phyloP scores from a whole-genome alignment of 2,888 invertebrate genomes.

The Pollenia angustigena region DNA sequence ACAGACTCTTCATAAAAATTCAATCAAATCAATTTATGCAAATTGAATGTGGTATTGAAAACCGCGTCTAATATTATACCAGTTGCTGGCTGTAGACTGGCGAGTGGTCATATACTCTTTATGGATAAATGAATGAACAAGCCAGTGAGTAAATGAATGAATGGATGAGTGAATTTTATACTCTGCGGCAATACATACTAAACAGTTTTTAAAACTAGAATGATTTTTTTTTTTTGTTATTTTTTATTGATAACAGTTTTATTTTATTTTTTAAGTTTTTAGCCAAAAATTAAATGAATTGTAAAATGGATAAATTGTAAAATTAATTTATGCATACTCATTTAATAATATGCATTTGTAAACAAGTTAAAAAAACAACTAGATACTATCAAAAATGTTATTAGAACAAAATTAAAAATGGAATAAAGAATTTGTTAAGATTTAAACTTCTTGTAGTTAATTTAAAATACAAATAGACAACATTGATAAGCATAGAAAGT shows the following conservation, averaged over 20 bases:
- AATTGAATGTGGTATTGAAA: slow-evolving; percentile 81
- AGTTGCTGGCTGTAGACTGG: slow-evolving; percentile 57
- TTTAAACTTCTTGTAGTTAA: no score
- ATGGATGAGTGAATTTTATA: not conserved
- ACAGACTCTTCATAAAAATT: slow-evolving; percentile 81
- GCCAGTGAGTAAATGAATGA: slow-evolving; percentile 31
- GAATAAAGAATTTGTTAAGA: not conserved
- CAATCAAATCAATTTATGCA: slow-evolving; percentile 85
- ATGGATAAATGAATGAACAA: not conserved
- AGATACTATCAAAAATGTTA: not conserved
- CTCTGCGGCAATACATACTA: slow-evolving; percentile 1
- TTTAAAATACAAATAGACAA: no score
- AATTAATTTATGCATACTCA: slow-evolving; percentile 46
- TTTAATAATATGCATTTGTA: slow-evolving; percentile 60
- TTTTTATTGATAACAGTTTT: slow-evolving; percentile 12
- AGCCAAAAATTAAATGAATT: slow-evolving; percentile 59
- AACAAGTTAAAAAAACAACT: not conserved
- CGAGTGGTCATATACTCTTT: not conserved
- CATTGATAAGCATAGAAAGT: no score
- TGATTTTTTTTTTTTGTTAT: slow-evolving; percentile 7
- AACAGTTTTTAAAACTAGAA: not conserved
- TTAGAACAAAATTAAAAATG: not conserved
- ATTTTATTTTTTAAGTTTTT: slow-evolving; percentile 18
- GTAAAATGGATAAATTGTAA: slow-evolving; percentile 21
- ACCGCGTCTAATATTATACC: slow-evolving; percentile 64